A percentile compares a stretch with the other conserved stretches of the same genome.
These are phyloP conservation scores for Cavia aperea DNA, from an alignment of 2,113 vertebrate species.

Conservation along the genomic window DNA sequence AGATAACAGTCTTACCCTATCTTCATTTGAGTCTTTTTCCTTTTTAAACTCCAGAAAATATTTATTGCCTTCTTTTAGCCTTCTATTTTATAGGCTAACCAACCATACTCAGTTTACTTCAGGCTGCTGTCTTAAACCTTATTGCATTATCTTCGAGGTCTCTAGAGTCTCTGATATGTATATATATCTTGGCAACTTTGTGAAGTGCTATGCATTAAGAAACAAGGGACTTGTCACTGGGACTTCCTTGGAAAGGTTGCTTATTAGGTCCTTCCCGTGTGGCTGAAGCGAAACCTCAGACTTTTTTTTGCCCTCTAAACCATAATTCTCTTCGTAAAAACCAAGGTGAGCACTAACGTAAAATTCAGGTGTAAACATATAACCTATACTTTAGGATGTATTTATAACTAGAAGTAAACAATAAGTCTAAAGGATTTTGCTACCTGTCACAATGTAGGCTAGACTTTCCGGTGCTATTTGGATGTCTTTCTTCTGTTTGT, in stretches of 20 bases:
- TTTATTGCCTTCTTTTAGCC: not conserved
- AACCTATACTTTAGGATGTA: not conserved
- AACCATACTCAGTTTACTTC: not conserved
- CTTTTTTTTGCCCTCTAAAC: not conserved
- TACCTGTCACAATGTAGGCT: slow-evolving; percentile 6
- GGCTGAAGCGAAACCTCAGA: slow-evolving; percentile 14
- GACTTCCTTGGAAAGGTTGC: not conserved
- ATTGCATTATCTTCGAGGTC: slow-evolving; percentile 24
- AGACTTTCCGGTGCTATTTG: not conserved
- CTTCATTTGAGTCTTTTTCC: slow-evolving; percentile 10
- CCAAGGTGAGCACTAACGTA: not conserved
- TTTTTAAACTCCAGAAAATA: slow-evolving; percentile 32
- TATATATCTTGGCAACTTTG: not conserved
- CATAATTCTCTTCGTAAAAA: slow-evolving; percentile 3
- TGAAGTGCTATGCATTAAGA: not conserved
- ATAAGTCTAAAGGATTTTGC: not conserved
- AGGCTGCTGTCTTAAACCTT: not conserved
- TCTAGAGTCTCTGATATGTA: not conserved
- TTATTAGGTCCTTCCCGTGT: not conserved
- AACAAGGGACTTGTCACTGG: not conserved
- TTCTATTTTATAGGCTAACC: slow-evolving; percentile 13
- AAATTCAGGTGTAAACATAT: not conserved
- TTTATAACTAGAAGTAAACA: slow-evolving; percentile 36
- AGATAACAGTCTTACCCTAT: not conserved
- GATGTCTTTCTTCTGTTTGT: slow-evolving; percentile 18